Evolutionary conservation across 2,888 invertebrate genomes (phyloP).

Genomic region (Pyrrhia umbra): DNA sequence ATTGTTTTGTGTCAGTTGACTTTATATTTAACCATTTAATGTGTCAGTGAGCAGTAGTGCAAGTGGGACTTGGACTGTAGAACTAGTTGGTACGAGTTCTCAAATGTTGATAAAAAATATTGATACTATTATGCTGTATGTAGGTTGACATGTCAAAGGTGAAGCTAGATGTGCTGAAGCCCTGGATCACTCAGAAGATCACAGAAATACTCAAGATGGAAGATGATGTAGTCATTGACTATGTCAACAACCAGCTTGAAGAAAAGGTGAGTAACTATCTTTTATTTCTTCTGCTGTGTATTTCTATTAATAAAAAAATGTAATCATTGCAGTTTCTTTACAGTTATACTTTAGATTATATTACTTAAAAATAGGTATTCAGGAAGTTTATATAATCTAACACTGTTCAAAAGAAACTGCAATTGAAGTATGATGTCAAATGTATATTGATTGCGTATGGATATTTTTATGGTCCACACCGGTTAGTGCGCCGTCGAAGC

Average conservation of each 20-base stretch:
- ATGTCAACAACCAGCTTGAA: conserved; percentile 99
- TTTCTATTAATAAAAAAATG: conserved; percentile 78
- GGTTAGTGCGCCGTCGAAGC: conserved; percentile 88
- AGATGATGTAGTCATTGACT: conserved; percentile 99
- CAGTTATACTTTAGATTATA: conserved; percentile 57
- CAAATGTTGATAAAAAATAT: too few relatives aligned
- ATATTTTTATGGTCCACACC: conserved; percentile 89
- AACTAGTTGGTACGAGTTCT: too few relatives aligned
- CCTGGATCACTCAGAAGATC: conserved; percentile 99
- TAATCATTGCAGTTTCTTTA: conserved; percentile 90
- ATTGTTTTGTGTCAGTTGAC: too few relatives aligned
- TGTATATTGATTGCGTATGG: conserved; percentile 90
- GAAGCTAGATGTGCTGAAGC: conserved; percentile 98
- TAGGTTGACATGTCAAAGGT: conserved; percentile 99
- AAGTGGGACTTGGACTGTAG: too few relatives aligned
- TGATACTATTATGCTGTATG: conserved; percentile 11
- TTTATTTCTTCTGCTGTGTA: conserved; percentile 61
- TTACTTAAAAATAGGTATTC: conserved; percentile 37
- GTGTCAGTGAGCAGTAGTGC: too few relatives aligned
- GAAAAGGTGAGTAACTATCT: conserved; percentile 93
- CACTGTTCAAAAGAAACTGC: conserved; percentile 83
- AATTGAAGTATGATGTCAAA: conserved; percentile 85
- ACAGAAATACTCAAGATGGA: conserved; percentile 99
- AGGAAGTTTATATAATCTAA: conserved; percentile 51
- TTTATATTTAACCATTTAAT: too few relatives aligned